Evolutionary conservation across 2,888 invertebrate species (phyloP).

Genomic region (Hirudinaria manillensis): DNA sequence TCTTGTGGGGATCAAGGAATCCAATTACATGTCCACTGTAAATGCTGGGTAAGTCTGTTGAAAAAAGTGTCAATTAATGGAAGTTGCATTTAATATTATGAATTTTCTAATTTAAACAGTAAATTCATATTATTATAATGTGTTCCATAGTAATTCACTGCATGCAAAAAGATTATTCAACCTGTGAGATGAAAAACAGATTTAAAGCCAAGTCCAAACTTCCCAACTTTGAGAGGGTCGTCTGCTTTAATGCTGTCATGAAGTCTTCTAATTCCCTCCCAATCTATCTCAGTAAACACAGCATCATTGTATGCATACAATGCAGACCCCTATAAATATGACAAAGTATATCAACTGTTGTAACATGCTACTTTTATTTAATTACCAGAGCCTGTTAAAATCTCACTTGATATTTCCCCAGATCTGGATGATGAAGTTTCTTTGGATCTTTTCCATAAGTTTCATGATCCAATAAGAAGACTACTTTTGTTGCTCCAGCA

Average conservation of each 20-base stretch:
- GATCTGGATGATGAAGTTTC: slow-evolving; percentile 40
- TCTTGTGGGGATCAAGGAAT: slow-evolving; percentile 47
- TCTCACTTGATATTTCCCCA: slow-evolving; percentile 23
- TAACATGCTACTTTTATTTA: too few species aligned
- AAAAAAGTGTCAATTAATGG: background rate
- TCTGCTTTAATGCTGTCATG: slow-evolving; percentile 45
- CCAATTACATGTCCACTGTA: slow-evolving; percentile 45
- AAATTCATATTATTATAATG: background rate
- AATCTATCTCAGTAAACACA: slow-evolving; percentile 44
- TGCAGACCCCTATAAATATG: slow-evolving; percentile 43
- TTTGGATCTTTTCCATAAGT: slow-evolving; percentile 39
- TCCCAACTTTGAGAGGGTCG: slow-evolving; percentile 44
- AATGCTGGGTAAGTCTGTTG: slow-evolving; percentile 45
- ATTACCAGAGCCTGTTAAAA: too few species aligned
- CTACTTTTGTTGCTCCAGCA: slow-evolving; percentile 45
- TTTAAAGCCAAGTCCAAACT: slow-evolving; percentile 50
- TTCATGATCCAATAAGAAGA: slow-evolving; percentile 45
- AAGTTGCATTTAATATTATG: background rate
- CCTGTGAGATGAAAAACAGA: slow-evolving; percentile 50
- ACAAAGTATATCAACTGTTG: background rate
- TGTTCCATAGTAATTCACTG: background rate
- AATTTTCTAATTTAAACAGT: background rate
- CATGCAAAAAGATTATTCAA: background rate
- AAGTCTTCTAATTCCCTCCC: slow-evolving; percentile 44
- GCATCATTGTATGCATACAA: slow-evolving; percentile 47